A percentile compares a stretch with the other conserved stretches of the same genome.
phyloP scores from a whole-genome alignment of 2,113 vertebrate species.

The Vombatus ursinus region DNA sequence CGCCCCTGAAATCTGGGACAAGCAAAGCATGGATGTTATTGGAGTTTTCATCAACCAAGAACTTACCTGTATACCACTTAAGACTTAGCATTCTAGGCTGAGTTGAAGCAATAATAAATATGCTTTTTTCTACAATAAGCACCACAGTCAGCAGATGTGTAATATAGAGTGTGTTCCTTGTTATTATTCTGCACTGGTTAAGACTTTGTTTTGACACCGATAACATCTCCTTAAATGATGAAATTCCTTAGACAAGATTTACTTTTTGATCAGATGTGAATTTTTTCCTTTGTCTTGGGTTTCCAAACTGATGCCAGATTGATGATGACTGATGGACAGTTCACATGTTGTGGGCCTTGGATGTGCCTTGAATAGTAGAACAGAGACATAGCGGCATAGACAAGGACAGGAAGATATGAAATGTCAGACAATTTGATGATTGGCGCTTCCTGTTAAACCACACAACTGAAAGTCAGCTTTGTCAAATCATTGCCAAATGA shows the following conservation, averaged over 20 bases:
- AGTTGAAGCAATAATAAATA: too few species aligned
- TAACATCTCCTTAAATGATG: not conserved
- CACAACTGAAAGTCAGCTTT: constrained; percentile 53
- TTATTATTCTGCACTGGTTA: not conserved
- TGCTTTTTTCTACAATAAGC: too few species aligned
- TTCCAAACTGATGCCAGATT: not conserved
- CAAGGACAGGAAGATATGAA: not conserved
- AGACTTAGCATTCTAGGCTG: too few species aligned
- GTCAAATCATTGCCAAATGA: constrained; percentile 72
- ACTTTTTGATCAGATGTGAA: not conserved
- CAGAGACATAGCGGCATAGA: not conserved
- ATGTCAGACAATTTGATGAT: not conserved
- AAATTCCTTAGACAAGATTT: not conserved
- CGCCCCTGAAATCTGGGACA: not conserved
- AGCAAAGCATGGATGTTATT: not conserved
- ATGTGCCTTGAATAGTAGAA: not conserved
- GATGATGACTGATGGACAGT: not conserved
- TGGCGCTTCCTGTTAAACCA: constrained; percentile 29
- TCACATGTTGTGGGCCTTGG: not conserved
- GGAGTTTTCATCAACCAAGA: not conserved
- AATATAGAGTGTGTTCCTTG: not conserved
- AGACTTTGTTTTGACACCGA: not conserved
- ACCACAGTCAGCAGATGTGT: too few species aligned
- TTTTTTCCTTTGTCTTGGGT: not conserved
- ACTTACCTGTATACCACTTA: not conserved